Evolutionary conservation across 1,140 invertebrate species (phyloP).

Genomic region (Hyles vespertilio): DNA sequence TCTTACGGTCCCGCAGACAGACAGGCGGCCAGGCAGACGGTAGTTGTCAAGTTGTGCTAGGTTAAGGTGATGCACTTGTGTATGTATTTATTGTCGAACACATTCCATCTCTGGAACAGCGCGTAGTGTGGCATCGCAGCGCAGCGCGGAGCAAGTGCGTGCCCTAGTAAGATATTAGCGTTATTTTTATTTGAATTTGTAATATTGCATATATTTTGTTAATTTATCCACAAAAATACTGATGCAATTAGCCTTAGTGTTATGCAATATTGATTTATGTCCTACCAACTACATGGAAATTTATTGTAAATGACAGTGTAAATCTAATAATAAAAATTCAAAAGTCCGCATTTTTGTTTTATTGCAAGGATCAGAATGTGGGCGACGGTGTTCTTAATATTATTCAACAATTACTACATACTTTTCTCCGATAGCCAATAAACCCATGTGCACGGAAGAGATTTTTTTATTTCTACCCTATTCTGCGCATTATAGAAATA

Average conservation of each 20-base stretch:
- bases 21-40: slow-evolving; percentile 35
- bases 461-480: no score
- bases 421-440: no score
- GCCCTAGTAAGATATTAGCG: slow-evolving; percentile 75
- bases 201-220: slow-evolving; percentile 74
- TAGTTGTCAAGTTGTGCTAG: slow-evolving; percentile 69
- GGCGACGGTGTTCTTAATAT: no score
- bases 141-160: slow-evolving; percentile 49
- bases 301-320: slow-evolving; percentile 76
- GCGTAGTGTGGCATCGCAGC: slow-evolving; percentile 30
- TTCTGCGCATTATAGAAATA: no score
- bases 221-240: slow-evolving; percentile 73
- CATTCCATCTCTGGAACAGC: slow-evolving; percentile 46
- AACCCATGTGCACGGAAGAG: no score
- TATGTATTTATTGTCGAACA: slow-evolving; percentile 30
- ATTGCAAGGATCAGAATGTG: not conserved
- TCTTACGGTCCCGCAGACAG: slow-evolving; percentile 50
- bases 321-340: slow-evolving; percentile 73
- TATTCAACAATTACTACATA: no score
- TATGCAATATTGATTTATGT: slow-evolving; percentile 75
- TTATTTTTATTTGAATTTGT: slow-evolving; percentile 72
- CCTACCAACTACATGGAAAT: slow-evolving; percentile 74
- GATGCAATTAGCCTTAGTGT: slow-evolving; percentile 74
- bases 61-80: slow-evolving; percentile 62
- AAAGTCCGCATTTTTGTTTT: slow-evolving; percentile 10